A percentile compares a stretch with the other conserved stretches of the same genome.
Evolutionary conservation across 2,888 invertebrate species (phyloP).

Genomic region (Anaspis maculata): DNA sequence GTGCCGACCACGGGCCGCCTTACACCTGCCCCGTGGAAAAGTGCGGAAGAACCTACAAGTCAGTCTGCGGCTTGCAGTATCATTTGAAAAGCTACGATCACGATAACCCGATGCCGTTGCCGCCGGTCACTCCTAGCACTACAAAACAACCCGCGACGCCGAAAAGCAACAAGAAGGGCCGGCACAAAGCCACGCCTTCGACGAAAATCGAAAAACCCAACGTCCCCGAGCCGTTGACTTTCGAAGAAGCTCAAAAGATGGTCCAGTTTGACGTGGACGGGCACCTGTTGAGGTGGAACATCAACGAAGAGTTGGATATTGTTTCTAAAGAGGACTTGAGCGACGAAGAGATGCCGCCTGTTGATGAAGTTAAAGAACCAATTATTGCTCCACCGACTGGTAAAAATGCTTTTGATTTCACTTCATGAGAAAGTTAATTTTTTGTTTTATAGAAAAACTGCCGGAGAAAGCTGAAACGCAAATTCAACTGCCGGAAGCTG

Average conservation of each 20-base stretch:
- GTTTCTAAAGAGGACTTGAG: conserved; percentile 58
- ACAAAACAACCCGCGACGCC: no score
- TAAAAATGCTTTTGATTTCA: no score
- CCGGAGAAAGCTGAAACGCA: conserved; percentile 32
- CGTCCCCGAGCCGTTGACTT: conserved; percentile 65
- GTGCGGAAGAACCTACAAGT: conserved; percentile 81
- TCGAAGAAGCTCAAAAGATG: conserved; percentile 76
- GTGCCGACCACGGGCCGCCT: conserved; percentile 72
- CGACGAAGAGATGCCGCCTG: conserved; percentile 32
- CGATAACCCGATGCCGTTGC: conserved; percentile 61
- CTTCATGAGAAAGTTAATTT: no score
- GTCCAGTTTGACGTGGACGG: conserved; percentile 85
- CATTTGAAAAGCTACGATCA: conserved; percentile 81
- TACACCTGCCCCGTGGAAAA: conserved; percentile 79
- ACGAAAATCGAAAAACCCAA: conserved; percentile 41
- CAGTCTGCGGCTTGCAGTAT: conserved; percentile 77
- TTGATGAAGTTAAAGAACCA: background rate
- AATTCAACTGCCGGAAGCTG: conserved; percentile 60
- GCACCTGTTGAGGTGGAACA: conserved; percentile 42
- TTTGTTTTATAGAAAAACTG: no score
- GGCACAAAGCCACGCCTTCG: conserved; percentile 14
- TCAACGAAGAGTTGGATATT: conserved; percentile 57
- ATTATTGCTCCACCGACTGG: background rate
- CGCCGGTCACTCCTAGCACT: conserved; percentile 45
- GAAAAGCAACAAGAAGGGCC: conserved; percentile 55